Conservation (phyloP, 2,888 invertebrate genomes). For the Apotomis capreana region DNA sequence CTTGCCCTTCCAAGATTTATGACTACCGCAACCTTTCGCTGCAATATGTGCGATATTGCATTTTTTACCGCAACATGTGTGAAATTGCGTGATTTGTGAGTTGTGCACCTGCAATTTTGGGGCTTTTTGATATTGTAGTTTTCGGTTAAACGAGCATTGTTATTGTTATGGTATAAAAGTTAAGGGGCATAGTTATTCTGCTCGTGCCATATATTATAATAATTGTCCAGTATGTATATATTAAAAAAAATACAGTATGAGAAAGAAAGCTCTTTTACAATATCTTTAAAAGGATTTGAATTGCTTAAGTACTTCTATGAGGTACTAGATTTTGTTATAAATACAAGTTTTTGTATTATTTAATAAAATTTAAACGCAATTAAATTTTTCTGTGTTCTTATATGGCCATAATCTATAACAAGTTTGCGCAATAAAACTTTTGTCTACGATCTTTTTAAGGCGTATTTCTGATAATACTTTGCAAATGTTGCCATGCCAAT, state of each 20-base stretch:
- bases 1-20: slow-evolving; percentile 44
- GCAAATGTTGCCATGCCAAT: too few relatives aligned
- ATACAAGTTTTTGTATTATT: too few relatives aligned
- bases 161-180: slow-evolving; percentile 7
- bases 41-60: slow-evolving; percentile 45
- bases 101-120: slow-evolving; percentile 32
- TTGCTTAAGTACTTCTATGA: too few relatives aligned
- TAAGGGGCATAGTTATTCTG: neutral
- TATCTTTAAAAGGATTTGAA: too few relatives aligned
- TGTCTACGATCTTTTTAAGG: too few relatives aligned
- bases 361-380: too few relatives aligned
- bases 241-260: neutral
- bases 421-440: too few relatives aligned
- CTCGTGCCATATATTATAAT: neutral
- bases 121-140: slow-evolving; percentile 24
- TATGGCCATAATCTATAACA: too few relatives aligned
- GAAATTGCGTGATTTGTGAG: slow-evolving; percentile 38
- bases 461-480: too few relatives aligned
- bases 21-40: slow-evolving; percentile 33
- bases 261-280: neutral
- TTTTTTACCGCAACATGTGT: slow-evolving; percentile 39
- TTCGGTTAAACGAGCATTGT: slow-evolving; percentile 5
- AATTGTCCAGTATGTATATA: neutral
- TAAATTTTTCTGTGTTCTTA: too few relatives aligned
- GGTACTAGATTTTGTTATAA: too few relatives aligned